phyloP scores from a whole-genome alignment of 2,888 invertebrate genomes.

The Brachypterus glaber region DNA sequence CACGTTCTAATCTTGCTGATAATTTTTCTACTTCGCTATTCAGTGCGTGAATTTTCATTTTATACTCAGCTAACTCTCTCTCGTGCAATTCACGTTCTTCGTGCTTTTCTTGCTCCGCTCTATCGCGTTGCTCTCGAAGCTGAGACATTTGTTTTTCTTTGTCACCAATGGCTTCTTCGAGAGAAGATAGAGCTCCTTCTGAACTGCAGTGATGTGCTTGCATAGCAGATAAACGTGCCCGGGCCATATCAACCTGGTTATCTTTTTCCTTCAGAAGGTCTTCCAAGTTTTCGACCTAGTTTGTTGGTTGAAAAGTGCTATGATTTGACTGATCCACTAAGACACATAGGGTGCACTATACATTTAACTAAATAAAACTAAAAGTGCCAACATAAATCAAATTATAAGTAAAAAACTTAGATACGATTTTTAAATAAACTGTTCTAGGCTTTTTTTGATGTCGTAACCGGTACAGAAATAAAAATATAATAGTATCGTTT shows the following conservation, averaged over 20 bases:
- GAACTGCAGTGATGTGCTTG: conserved; percentile 91
- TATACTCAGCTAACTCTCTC: conserved; percentile 87
- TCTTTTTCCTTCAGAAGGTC: conserved; percentile 96
- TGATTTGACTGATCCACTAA: too few relatives aligned
- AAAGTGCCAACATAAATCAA: too few relatives aligned
- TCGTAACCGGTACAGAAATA: too few relatives aligned
- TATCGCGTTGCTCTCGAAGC: conserved; percentile 84
- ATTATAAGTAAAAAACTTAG: too few relatives aligned
- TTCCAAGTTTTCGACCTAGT: conserved; percentile 92
- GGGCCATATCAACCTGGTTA: conserved; percentile 92
- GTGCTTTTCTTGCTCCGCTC: conserved; percentile 91
- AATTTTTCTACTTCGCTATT: conserved; percentile 89
- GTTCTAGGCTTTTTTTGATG: too few relatives aligned
- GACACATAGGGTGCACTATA: too few relatives aligned
- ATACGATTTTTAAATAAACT: too few relatives aligned
- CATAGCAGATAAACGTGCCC: conserved; percentile 82
- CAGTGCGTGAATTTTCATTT: conserved; percentile 83
- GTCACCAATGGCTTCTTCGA: conserved; percentile 92
- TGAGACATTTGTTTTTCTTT: conserved; percentile 97
- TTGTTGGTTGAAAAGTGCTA: too few relatives aligned
- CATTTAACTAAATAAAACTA: too few relatives aligned
- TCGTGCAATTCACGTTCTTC: conserved; percentile 92
- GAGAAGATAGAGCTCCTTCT: conserved; percentile 83
- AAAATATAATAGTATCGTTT: too few relatives aligned
- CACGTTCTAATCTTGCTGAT: conserved; percentile 77